A percentile compares a stretch with the other conserved stretches of the same genome.
Conservation (phyloP, 23 tunicate genomes). For the Ciona savignyi region DNA sequence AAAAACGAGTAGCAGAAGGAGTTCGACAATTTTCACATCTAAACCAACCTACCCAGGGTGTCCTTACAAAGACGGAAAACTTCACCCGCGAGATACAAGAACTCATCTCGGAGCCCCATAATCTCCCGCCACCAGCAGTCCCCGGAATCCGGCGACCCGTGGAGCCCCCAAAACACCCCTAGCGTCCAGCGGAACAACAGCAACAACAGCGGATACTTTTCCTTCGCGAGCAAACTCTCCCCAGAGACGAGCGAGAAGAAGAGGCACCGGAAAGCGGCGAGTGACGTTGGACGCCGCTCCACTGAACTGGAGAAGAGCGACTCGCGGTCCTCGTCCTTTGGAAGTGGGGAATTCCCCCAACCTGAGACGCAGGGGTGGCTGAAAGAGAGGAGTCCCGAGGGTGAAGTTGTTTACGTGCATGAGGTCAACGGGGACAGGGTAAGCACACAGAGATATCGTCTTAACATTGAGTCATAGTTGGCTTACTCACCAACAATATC, state of each 20-base stretch:
- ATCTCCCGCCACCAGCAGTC: not conserved
- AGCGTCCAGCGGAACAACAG: conserved; percentile 15
- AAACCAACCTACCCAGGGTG: not conserved
- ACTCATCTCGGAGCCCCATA: not conserved
- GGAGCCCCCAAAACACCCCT: not conserved
- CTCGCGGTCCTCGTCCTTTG: conserved; percentile 10
- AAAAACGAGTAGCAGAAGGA: too few relatives aligned
- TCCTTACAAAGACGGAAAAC: conserved; percentile 45
- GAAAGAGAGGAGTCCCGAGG: conserved; percentile 46
- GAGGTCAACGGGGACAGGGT: conserved; percentile 71
- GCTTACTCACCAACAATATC: too few relatives aligned
- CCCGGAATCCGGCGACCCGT: not conserved
- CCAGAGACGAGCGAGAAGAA: conserved; percentile 6
- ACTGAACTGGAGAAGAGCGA: not conserved
- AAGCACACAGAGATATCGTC: conserved; percentile 12
- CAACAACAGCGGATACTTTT: conserved; percentile 18
- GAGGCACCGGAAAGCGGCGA: conserved; percentile 28
- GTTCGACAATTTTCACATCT: too few relatives aligned
- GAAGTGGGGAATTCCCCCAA: not conserved
- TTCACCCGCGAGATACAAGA: conserved; percentile 49
- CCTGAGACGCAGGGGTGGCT: conserved; percentile 25
- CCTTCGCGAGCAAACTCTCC: conserved; percentile 5
- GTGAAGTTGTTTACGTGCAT: conserved; percentile 46
- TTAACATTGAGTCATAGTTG: too few relatives aligned
- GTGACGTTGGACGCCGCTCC: conserved; percentile 1